These are phyloP conservation scores for Nomada goodeniana DNA, from an alignment of 2,888 invertebrate genomes.

Conservation along the genomic window DNA sequence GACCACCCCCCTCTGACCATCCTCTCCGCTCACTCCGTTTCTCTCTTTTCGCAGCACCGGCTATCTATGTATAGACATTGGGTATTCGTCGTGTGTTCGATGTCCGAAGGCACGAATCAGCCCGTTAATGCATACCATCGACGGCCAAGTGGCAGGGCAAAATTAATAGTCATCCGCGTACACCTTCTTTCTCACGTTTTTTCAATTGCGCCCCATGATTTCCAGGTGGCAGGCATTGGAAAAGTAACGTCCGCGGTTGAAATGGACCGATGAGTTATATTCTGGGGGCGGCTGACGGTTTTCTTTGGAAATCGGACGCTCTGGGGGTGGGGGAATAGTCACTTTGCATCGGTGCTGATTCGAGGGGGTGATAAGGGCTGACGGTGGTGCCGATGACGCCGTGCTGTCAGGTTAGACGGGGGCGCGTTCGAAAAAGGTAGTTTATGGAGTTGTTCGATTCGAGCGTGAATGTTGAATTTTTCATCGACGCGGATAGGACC, in stretches of 20 bases:
- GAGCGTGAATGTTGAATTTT: too few species aligned
- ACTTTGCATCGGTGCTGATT: constrained; percentile 24
- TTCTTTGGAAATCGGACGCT: constrained; percentile 21
- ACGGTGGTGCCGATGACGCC: background rate
- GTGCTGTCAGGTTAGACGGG: background rate
- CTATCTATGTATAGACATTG: constrained; percentile 57
- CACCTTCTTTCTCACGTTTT: constrained; percentile 67
- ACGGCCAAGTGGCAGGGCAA: constrained; percentile 68
- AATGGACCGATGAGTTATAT: constrained; percentile 7
- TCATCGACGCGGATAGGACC: too few species aligned
- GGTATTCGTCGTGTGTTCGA: constrained; percentile 64
- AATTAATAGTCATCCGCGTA: constrained; percentile 74
- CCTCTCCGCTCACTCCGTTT: constrained; percentile 1
- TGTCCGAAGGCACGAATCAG: constrained; percentile 73
- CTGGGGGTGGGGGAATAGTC: constrained; percentile 4
- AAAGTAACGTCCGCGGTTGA: constrained; percentile 58
- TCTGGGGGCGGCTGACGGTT: constrained; percentile 1
- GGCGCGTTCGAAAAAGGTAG: background rate
- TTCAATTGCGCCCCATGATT: constrained; percentile 5
- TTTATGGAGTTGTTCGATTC: too few species aligned
- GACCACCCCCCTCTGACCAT: constrained; percentile 18
- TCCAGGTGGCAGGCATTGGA: constrained; percentile 28
- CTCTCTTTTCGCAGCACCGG: background rate
- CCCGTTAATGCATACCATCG: constrained; percentile 73
- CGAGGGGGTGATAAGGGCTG: constrained; percentile 24